phyloP scores from a whole-genome alignment of 2,113 vertebrate genomes.

The Stictonetta naevosa region DNA sequence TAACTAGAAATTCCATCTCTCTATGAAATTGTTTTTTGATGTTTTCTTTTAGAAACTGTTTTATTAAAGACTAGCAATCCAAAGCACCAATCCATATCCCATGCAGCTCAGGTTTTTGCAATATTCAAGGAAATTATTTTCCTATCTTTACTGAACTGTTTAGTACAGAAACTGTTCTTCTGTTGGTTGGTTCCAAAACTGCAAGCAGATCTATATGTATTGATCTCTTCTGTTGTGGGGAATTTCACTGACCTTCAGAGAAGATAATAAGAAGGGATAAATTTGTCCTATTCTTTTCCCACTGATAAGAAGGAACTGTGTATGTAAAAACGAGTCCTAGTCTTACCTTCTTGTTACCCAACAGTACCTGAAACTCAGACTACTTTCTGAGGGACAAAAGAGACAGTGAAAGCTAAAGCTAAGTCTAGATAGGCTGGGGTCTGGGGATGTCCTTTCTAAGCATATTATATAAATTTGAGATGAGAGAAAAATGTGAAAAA shows the following conservation, averaged over 20 bases:
- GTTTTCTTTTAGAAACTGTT: not conserved
- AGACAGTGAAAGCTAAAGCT: not conserved
- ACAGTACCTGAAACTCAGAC: not conserved
- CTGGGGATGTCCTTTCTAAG: not conserved
- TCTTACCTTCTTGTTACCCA: not conserved
- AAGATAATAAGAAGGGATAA: not conserved
- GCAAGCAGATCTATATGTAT: not conserved
- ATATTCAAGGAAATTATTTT: not conserved
- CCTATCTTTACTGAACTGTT: not conserved
- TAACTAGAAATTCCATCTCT: not conserved
- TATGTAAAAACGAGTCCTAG: not conserved
- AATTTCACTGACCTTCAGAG: not conserved
- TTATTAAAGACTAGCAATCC: not conserved
- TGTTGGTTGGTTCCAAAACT: not conserved
- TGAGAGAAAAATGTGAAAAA: too few relatives aligned
- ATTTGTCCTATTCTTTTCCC: not conserved
- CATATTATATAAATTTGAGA: not conserved
- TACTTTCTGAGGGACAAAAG: not conserved
- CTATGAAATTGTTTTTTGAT: not conserved
- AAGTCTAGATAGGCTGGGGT: not conserved
- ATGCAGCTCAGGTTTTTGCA: not conserved
- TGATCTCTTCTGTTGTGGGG: not conserved
- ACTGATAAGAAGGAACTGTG: not conserved
- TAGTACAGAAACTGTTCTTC: not conserved
- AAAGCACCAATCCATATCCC: not conserved